Percentiles rank a stretch among this genome's conserved stretches.
These are phyloP conservation scores for Habroteleia sp. DNA, from an alignment of 2,888 invertebrate species.

Conservation along the genomic window DNA sequence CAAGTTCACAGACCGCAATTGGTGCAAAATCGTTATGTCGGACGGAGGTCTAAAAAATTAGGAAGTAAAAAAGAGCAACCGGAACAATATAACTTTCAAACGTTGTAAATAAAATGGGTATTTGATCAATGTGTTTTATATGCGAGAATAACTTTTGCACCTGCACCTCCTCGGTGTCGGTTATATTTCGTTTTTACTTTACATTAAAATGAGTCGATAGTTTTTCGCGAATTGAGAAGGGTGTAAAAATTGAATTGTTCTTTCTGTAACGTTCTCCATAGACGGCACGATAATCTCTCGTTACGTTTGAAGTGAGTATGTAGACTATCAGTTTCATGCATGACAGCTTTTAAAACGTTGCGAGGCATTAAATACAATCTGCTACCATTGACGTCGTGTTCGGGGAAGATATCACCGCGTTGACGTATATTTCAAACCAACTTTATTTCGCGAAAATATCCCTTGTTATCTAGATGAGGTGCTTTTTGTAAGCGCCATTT, in stretches of 20 bases:
- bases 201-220: slow-evolving; percentile 19
- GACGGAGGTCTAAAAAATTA: too few relatives aligned
- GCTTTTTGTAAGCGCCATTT: slow-evolving; percentile 14
- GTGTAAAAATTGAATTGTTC: slow-evolving; percentile 46
- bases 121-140: too few relatives aligned
- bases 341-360: slow-evolving; percentile 55
- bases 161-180: too few relatives aligned
- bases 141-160: too few relatives aligned
- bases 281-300: slow-evolving; percentile 40
- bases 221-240: slow-evolving; percentile 38
- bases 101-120: too few relatives aligned
- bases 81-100: too few relatives aligned
- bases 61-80: too few relatives aligned
- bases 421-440: slow-evolving; percentile 45
- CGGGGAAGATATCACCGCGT: slow-evolving; percentile 35
- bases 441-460: slow-evolving; percentile 39
- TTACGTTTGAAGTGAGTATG: slow-evolving; percentile 53
- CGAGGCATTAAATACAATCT: slow-evolving; percentile 43
- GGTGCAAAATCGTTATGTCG: too few relatives aligned
- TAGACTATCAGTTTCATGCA: slow-evolving; percentile 56
- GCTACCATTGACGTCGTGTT: slow-evolving; percentile 41
- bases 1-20: too few relatives aligned
- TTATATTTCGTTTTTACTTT: slow-evolving; percentile 22
- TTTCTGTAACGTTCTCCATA: slow-evolving; percentile 19
- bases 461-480: slow-evolving; percentile 32